These are phyloP conservation scores for Plagiodera versicolora DNA, from an alignment of 2,888 invertebrate genomes.

Conservation along the genomic window DNA sequence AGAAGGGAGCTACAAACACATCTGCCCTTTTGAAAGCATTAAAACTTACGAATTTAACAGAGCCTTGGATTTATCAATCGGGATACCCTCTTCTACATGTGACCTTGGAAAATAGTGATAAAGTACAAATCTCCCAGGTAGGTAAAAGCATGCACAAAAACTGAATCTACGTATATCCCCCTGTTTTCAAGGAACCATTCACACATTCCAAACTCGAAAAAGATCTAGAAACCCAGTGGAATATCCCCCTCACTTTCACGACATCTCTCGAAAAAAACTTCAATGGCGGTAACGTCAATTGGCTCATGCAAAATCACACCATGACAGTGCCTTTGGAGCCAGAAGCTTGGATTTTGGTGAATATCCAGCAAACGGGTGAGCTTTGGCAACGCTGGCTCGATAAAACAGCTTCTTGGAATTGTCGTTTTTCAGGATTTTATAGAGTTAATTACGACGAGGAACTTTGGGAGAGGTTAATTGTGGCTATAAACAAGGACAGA, in stretches of 20 bases:
- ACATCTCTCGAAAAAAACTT: slow-evolving; percentile 53
- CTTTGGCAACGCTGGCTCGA: neutral
- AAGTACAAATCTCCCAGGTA: slow-evolving; percentile 7
- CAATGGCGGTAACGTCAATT: slow-evolving; percentile 42
- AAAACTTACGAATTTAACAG: slow-evolving; percentile 10
- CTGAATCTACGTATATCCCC: too few species aligned
- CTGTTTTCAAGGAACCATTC: slow-evolving; percentile 6
- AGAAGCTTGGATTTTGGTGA: slow-evolving; percentile 26
- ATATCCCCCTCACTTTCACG: slow-evolving; percentile 58
- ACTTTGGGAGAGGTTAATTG: slow-evolving; percentile 60
- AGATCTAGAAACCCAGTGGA: slow-evolving; percentile 44
- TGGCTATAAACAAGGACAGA: slow-evolving; percentile 51
- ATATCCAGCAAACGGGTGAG: slow-evolving; percentile 27
- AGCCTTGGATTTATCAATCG: slow-evolving; percentile 9
- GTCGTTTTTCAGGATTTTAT: slow-evolving; percentile 64
- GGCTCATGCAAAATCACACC: slow-evolving; percentile 33
- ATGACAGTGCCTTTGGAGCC: slow-evolving; percentile 16
- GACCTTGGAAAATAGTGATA: neutral
- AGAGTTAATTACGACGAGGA: slow-evolving; percentile 66
- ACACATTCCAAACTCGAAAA: neutral
- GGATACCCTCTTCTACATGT: slow-evolving; percentile 12
- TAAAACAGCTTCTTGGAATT: too few species aligned
- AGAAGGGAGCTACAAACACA: slow-evolving; percentile 3
- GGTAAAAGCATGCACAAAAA: too few species aligned
- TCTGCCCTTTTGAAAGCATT: slow-evolving; percentile 3